Base-by-base conservation (phyloP, 2,113 vertebrate species). In the Gambusia holbrooki region DNA sequence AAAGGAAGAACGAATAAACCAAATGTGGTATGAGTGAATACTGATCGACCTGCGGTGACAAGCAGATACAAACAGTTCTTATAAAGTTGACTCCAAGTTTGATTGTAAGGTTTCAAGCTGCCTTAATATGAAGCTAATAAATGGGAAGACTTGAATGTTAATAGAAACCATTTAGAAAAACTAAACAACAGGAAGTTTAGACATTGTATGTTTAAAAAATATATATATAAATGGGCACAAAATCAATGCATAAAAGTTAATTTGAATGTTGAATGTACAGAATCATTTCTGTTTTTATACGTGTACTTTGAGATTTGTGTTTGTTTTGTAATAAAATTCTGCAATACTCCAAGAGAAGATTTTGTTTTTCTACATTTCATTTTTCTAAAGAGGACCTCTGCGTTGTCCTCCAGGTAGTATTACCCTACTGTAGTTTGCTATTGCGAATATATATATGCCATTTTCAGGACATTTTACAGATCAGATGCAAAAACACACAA, bases 101-200 rank as follows among this genome's bases (percentile, higher is more conserved):
- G 74, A 72, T 51, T 75, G 73, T 10, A 73, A 75, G 77, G 80
- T 88, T 82, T 84, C 74, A 77, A 85, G 72, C 86, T 93, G 92
- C 93, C 92, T 94, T 94, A 92, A 82, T 30, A 71, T 70, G 77
- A 58, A 87, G 80, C 84, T 81, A 60, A 79, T 69, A 51, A 65
- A 66, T 67, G 76, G 64, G 72, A 79, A 80, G 73, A 85, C 83
- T 88, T 89, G 74, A 91, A 83, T 66, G 30, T 62, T 60, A 68
- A 29, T 27, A 71, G 27, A 67, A 68, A 11, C 45, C 0, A 37
- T 62, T 7, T 42, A 28, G n/a, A 2, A 67, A 67, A 19, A 22
- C 42, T 14, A 32, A 68, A 9, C 5, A 69, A 58, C n/a, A 15
- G 45, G 63, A 64, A 73, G 14, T 83, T 77, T 30, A 65, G 63